Base-by-base conservation (phyloP, 2,888 invertebrate genomes). In the Lepetodrilus schrolli region DNA sequence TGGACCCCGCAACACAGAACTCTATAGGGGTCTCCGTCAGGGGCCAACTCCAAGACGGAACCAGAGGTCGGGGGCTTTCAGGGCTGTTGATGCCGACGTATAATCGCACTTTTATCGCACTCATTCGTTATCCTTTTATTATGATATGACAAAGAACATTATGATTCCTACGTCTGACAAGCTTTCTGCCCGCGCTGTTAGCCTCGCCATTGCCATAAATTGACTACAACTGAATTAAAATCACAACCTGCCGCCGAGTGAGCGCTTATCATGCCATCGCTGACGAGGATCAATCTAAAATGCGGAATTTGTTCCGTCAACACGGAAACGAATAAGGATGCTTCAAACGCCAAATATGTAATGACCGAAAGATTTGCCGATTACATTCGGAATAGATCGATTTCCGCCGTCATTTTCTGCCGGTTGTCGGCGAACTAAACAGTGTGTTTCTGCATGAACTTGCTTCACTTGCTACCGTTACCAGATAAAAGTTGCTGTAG, bases 41-140 rank as follows among this genome's bases (percentile, higher is more conserved):
- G 48, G 70, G 50, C 70, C 17, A 21, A 43, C 47, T 68, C 68
- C 68, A 68, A 43, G 47, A 47, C 47, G 36, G 43, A 38, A 20
- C 21, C 26, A 38, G 17, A 38, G 23, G 20, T 23, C 23, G 26
- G 23, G 21, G 23, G 38, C 68, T 26, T 47, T 47, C 43, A 47
- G 23, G 43, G 47, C 70, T 70, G 50, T 48, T 72, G 72, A 72
- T 72, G 20, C 37, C 48, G 20, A n/a, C 17, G 48, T 43, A 36
- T 72, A 72, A 72, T 72, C 47, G 65, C 30, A 48, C 48, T 72
- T 72, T 66, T 72, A 72, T 72, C 72, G 43, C 70, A 30, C 68
- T n/a, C 51, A 34, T 68, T 51, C 48, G 51, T 68, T 50, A 68
- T 50, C 68, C 36, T 30, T 73, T 51, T 68, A 73, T 73, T 48